These are phyloP conservation scores for Medauroidea extradentata DNA, from an alignment of 1,140 invertebrate species.

Conservation along the genomic window DNA sequence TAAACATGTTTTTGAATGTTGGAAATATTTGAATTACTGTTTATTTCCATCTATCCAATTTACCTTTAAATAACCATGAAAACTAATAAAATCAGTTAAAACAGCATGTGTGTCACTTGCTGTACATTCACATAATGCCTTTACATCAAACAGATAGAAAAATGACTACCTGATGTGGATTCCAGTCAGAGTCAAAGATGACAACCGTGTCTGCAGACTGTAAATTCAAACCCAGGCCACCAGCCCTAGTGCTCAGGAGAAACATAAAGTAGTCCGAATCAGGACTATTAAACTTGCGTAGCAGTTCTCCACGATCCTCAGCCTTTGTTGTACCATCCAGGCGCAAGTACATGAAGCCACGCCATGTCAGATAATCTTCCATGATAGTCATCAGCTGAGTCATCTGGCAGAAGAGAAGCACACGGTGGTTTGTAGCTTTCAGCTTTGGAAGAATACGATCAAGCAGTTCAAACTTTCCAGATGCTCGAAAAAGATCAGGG, in stretches of 20 bases:
- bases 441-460: constrained; percentile 68
- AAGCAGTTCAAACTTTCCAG: constrained; percentile 68
- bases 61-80: too few species aligned
- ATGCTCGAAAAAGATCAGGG: constrained; percentile 57
- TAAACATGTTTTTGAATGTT: too few species aligned
- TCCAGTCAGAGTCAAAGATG: constrained; percentile 74
- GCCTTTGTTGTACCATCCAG: constrained; percentile 67
- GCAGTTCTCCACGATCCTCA: constrained; percentile 61
- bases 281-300: constrained; percentile 56
- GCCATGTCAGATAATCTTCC: constrained; percentile 64
- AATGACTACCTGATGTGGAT: constrained; percentile 57
- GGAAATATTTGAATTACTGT: too few species aligned
- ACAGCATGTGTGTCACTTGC: too few species aligned
- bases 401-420: constrained; percentile 73
- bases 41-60: too few species aligned
- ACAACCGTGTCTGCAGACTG: constrained; percentile 69
- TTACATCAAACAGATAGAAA: too few species aligned
- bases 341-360: constrained; percentile 44
- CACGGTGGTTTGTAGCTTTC: constrained; percentile 53
- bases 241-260: constrained; percentile 62
- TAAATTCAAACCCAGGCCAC: constrained; percentile 65
- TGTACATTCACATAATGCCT: too few species aligned
- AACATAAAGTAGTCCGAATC: constrained; percentile 63
- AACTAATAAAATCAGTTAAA: too few species aligned
- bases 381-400: constrained; percentile 67